These are phyloP conservation scores for Melanaphis sacchari DNA, from an alignment of 1,140 invertebrate genomes.

Conservation along the genomic window DNA sequence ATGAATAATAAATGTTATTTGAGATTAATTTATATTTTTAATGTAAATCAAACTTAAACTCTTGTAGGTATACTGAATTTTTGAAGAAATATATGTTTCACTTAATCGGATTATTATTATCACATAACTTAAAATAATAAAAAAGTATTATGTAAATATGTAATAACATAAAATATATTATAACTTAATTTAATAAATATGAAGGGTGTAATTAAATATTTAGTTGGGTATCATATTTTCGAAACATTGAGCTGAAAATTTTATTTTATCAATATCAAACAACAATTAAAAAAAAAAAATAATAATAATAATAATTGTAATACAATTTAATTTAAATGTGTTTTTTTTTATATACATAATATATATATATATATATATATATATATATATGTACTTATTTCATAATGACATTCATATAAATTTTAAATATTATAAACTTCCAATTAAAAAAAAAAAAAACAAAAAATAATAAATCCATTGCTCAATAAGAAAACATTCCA, in stretches of 20 bases:
- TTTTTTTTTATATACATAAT: no score
- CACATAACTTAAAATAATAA: slow-evolving; percentile 1
- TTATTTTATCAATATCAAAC: neutral
- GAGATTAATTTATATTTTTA: neutral
- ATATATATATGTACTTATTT: no score
- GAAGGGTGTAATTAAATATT: neutral
- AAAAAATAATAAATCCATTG: neutral
- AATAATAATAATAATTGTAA: no score
- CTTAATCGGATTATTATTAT: neutral
- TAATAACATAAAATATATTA: neutral
- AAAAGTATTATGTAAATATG: neutral
- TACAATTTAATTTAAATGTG: neutral
- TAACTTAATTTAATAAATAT: neutral
- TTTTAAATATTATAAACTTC: neutral
- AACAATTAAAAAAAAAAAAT: neutral
- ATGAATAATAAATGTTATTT: neutral
- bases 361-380: no score
- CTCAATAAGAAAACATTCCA: neutral
- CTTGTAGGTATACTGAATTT: neutral
- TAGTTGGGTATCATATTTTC: neutral
- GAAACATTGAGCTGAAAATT: slow-evolving; percentile 13
- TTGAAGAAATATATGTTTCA: neutral
- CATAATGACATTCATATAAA: neutral
- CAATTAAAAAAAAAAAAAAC: neutral
- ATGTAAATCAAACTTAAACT: neutral